Evolutionary conservation across 1,140 invertebrate genomes (phyloP).

Genomic region (Bilobella aurantiaca): DNA sequence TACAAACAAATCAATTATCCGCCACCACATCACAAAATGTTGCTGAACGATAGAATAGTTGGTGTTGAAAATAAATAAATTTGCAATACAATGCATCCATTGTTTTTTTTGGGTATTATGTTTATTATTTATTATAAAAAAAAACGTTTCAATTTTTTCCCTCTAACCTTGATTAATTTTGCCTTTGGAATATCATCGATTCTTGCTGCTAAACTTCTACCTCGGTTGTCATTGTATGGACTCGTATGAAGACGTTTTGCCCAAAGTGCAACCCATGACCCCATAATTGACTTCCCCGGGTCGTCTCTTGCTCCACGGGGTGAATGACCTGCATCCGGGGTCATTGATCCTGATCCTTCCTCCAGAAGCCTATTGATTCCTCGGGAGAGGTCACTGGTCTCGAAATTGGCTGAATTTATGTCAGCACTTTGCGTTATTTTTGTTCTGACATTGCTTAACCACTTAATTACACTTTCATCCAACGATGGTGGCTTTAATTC

Average conservation of each 20-base stretch:
- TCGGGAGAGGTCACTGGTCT: slow-evolving; percentile 9
- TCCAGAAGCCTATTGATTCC: not conserved
- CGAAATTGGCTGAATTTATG: slow-evolving; percentile 3
- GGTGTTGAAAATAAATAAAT: too few relatives aligned
- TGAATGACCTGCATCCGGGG: not conserved
- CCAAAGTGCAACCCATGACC: not conserved
- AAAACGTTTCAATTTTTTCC: not conserved
- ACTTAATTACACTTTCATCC: slow-evolving; percentile 11
- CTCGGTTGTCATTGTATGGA: not conserved
- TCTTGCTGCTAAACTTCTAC: not conserved
- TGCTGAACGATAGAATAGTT: too few relatives aligned
- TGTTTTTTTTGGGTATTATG: too few relatives aligned
- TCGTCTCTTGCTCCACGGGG: not conserved
- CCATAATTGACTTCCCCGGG: not conserved
- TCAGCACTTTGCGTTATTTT: not conserved
- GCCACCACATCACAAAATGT: too few relatives aligned
- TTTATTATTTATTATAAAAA: too few relatives aligned
- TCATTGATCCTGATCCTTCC: slow-evolving; percentile 3
- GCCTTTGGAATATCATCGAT: not conserved
- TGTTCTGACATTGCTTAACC: slow-evolving; percentile 5
- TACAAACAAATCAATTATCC: not conserved
- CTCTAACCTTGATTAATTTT: slow-evolving; percentile 4
- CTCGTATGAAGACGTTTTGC: not conserved
- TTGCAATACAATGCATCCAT: too few relatives aligned
- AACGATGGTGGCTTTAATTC: not conserved